A percentile compares a stretch with the other conserved stretches of the same genome.
phyloP scores from a whole-genome alignment of 2,797 vertebrate genomes.

The Anniella stebbinsi region DNA sequence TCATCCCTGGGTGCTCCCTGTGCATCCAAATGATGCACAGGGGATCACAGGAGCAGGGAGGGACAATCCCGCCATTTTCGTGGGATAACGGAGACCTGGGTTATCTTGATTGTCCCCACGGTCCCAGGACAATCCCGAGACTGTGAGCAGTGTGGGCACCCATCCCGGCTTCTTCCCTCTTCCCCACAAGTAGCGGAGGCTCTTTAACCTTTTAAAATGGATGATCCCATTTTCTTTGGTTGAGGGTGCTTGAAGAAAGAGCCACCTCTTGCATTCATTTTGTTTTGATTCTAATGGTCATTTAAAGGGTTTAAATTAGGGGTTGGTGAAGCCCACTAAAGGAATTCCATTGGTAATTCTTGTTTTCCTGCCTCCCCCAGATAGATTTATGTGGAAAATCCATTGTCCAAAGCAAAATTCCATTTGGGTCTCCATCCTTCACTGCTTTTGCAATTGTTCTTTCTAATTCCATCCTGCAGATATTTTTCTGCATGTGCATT shows the following conservation, averaged over 20 bases:
- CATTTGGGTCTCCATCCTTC: slow-evolving; percentile 10
- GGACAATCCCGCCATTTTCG: too few relatives aligned
- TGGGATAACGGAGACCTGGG: too few relatives aligned
- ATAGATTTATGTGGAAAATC: slow-evolving; percentile 20
- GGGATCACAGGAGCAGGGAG: too few relatives aligned
- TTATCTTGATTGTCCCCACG: too few relatives aligned
- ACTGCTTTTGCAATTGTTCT: slow-evolving; percentile 25
- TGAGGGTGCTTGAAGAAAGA: neutral
- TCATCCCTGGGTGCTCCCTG: too few relatives aligned
- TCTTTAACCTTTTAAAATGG: neutral
- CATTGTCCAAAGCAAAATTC: slow-evolving; percentile 21
- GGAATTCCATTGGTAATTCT: slow-evolving; percentile 12
- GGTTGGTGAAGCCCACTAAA: slow-evolving; percentile 1
- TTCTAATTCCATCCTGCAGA: neutral
- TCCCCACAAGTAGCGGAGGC: too few relatives aligned
- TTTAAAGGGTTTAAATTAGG: slow-evolving; percentile 21
- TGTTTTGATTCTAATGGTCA: neutral
- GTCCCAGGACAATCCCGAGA: too few relatives aligned
- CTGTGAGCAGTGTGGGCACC: too few relatives aligned
- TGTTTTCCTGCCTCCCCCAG: neutral
- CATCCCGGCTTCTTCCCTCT: too few relatives aligned
- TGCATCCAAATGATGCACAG: too few relatives aligned
- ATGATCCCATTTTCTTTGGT: neutral
- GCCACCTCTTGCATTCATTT: neutral
- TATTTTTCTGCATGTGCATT: slow-evolving; percentile 6